A percentile compares a stretch with the other conserved stretches of the same genome.
phyloP scores from a whole-genome alignment of 1,140 invertebrate genomes.

The Drosophila repleta region DNA sequence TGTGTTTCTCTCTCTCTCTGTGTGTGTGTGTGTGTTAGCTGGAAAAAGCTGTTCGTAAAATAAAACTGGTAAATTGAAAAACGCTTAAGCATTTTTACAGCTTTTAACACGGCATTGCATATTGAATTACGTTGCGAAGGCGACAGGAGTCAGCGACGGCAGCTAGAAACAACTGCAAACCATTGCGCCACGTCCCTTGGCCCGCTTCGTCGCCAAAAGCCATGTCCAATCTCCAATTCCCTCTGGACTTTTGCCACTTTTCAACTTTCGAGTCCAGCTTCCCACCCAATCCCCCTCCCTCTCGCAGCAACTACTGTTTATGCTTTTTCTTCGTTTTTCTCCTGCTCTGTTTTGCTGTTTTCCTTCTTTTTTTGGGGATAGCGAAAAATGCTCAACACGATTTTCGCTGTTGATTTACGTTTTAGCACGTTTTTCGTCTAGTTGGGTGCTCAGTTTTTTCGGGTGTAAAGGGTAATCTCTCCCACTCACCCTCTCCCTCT shows the following conservation, averaged over 20 bases:
- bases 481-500: not conserved
- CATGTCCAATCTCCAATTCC: constrained; percentile 45
- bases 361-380: constrained; percentile 50
- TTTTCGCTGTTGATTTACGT: constrained; percentile 81
- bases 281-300: not conserved
- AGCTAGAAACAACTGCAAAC: constrained; percentile 33
- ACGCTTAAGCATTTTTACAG: constrained; percentile 82
- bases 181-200: not conserved
- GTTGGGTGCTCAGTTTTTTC: constrained; percentile 43
- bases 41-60: constrained; percentile 48
- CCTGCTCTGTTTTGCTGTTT: constrained; percentile 29
- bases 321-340: constrained; percentile 52
- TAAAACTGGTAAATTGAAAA: constrained; percentile 79
- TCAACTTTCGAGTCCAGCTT: constrained; percentile 35
- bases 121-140: constrained; percentile 71
- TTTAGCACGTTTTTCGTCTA: constrained; percentile 79
- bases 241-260: constrained; percentile 53
- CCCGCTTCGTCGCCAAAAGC: constrained; percentile 36
- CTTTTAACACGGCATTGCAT: constrained; percentile 77
- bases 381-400: constrained; percentile 77
- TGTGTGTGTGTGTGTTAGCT: not conserved
- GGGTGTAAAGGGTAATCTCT: not conserved
- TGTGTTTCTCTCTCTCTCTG: constrained; percentile 11
- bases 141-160: constrained; percentile 17
- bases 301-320: constrained; percentile 44